phyloP scores from a whole-genome alignment of 2,113 vertebrate genomes.

The Antigone vipio region DNA sequence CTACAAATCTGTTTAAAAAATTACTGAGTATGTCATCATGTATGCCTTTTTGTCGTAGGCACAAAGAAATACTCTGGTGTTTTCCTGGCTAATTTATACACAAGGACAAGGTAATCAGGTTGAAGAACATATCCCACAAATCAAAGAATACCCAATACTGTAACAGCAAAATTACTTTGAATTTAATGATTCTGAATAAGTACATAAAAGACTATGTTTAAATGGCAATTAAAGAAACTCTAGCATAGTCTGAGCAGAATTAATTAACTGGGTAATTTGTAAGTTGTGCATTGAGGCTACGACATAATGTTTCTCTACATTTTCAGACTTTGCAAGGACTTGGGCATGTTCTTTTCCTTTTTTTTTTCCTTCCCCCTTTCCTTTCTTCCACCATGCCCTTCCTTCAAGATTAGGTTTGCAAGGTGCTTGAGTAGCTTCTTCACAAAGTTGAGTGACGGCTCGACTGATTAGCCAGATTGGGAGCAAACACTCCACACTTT shows the following conservation, averaged over 20 bases:
- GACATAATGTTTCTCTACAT: background rate
- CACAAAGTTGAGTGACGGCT: background rate
- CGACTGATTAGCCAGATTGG: background rate
- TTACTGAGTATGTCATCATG: background rate
- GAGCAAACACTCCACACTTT: background rate
- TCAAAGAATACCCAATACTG: background rate
- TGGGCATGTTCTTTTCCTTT: background rate
- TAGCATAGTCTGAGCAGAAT: background rate
- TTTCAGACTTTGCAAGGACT: background rate
- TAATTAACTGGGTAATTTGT: background rate
- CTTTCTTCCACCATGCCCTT: background rate
- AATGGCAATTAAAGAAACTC: background rate
- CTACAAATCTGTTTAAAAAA: background rate
- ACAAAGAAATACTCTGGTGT: background rate
- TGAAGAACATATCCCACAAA: background rate
- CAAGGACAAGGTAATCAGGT: conserved; percentile 4
- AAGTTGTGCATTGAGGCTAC: background rate
- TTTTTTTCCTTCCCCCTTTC: background rate
- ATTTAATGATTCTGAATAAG: background rate
- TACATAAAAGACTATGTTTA: background rate
- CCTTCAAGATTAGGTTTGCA: background rate
- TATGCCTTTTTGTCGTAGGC: background rate
- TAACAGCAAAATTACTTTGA: background rate
- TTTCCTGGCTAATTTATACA: background rate
- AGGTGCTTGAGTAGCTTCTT: background rate